A percentile compares a stretch with the other conserved stretches of the same genome.
Conservation (phyloP, 2,797 vertebrate genomes). For the Alauda arvensis region DNA sequence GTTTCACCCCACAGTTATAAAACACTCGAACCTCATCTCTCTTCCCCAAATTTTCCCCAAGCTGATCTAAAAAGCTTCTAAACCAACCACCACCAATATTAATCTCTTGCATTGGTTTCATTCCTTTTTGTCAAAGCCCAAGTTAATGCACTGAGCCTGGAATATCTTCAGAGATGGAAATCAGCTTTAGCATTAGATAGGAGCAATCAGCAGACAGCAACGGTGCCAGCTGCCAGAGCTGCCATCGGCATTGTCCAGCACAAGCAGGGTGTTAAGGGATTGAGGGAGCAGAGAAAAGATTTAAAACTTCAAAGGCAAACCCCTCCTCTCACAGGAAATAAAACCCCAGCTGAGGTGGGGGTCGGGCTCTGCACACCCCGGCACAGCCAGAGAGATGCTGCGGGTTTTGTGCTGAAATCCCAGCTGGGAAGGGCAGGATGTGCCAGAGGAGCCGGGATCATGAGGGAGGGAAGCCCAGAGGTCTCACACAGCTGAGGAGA, state of each 20-base stretch:
- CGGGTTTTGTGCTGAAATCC: neutral
- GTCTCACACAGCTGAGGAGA: neutral
- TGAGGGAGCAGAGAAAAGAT: neutral
- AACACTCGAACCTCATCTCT: neutral
- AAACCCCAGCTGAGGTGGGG: neutral
- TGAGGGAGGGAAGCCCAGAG: fast-evolving
- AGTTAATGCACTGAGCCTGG: neutral
- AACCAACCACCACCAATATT: neutral
- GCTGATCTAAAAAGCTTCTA: neutral
- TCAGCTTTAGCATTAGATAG: neutral
- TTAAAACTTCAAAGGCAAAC: neutral
- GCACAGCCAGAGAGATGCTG: neutral
- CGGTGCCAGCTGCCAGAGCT: neutral
- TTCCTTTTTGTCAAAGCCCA: neutral
- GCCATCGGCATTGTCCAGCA: neutral
- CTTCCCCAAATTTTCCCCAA: neutral
- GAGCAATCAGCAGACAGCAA: neutral
- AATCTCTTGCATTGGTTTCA: neutral
- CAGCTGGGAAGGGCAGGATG: fast-evolving
- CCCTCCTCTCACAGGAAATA: fast-evolving
- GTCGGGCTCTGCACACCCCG: fast-evolving
- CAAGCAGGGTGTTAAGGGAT: neutral
- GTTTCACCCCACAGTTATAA: neutral
- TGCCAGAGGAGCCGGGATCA: fast-evolving
- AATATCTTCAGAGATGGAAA: neutral